These are phyloP conservation scores for Lagenorhynchus albirostris DNA, from an alignment of 2,113 vertebrate genomes.

Conservation along the genomic window DNA sequence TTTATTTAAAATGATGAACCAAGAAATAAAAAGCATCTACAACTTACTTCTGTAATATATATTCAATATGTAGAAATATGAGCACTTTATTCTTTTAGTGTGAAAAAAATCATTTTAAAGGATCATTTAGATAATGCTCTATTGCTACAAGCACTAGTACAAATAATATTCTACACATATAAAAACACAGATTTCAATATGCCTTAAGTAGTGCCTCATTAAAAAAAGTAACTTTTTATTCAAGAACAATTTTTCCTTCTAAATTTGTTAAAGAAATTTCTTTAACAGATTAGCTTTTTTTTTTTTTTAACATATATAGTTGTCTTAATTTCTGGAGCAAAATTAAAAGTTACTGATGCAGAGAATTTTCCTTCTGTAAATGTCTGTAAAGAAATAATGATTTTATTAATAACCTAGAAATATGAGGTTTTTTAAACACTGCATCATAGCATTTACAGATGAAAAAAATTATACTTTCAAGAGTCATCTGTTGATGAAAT, in stretches of 20 bases:
- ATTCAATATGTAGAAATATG: background rate
- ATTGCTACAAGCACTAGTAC: background rate
- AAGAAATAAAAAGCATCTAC: background rate
- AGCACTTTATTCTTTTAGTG: background rate
- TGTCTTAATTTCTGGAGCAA: background rate
- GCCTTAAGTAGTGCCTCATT: background rate
- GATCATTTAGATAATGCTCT: background rate
- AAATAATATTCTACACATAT: background rate
- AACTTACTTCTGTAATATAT: background rate
- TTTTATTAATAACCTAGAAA: background rate
- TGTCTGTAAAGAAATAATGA: background rate
- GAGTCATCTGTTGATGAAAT: slow-evolving; percentile 49
- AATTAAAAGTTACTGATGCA: background rate
- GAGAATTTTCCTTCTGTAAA: background rate
- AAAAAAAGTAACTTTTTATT: background rate
- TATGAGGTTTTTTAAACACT: background rate
- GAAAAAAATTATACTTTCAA: slow-evolving; percentile 30
- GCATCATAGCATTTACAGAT: slow-evolving; percentile 4
- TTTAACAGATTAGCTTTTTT: background rate
- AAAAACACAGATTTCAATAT: background rate
- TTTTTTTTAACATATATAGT: background rate
- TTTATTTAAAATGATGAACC: slow-evolving; percentile 29
- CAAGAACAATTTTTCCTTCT: background rate
- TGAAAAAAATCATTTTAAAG: background rate
- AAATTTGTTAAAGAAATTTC: background rate